Percentiles rank a stretch among this genome's conserved stretches.
phyloP scores from a whole-genome alignment of 2,888 invertebrate genomes.

The Tanytarsus gracilentus region DNA sequence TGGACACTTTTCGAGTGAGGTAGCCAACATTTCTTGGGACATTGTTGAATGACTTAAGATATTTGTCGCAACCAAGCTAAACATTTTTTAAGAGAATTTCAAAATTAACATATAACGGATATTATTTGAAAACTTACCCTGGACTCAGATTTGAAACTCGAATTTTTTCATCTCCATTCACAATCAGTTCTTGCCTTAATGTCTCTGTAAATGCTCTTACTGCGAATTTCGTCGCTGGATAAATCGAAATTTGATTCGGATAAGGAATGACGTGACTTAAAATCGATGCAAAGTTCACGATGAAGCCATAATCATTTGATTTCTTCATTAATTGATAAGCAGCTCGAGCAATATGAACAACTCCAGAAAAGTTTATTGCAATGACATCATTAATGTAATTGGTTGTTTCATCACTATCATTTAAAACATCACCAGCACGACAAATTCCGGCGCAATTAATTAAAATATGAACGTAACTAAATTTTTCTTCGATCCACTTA shows the following conservation, averaged over 20 bases:
- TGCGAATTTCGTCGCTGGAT: slow-evolving; percentile 39
- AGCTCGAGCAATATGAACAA: slow-evolving; percentile 44
- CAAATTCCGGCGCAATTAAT: slow-evolving; percentile 50
- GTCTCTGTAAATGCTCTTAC: slow-evolving; percentile 39
- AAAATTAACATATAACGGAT: no score
- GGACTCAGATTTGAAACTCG: slow-evolving; percentile 35
- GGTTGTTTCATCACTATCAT: neutral
- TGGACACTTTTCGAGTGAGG: neutral
- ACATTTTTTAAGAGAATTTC: no score
- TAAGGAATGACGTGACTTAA: slow-evolving; percentile 34
- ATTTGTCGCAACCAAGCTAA: neutral
- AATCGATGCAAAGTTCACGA: slow-evolving; percentile 44
- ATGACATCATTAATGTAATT: slow-evolving; percentile 37
- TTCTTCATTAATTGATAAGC: slow-evolving; percentile 46
- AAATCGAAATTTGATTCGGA: slow-evolving; percentile 33
- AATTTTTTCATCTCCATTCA: slow-evolving; percentile 35
- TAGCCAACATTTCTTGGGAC: neutral
- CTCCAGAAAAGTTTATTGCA: slow-evolving; percentile 45
- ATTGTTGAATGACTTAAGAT: neutral
- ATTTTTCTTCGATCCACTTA: slow-evolving; percentile 42
- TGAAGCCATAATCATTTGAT: slow-evolving; percentile 41
- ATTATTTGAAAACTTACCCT: no score
- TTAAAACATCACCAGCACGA: neutral
- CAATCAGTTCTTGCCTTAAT: slow-evolving; percentile 39
- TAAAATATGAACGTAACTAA: slow-evolving; percentile 49